Percentiles rank a stretch among this genome's conserved stretches.
phyloP scores from a whole-genome alignment of 2,888 invertebrate genomes.

The Candidula unifasciata region DNA sequence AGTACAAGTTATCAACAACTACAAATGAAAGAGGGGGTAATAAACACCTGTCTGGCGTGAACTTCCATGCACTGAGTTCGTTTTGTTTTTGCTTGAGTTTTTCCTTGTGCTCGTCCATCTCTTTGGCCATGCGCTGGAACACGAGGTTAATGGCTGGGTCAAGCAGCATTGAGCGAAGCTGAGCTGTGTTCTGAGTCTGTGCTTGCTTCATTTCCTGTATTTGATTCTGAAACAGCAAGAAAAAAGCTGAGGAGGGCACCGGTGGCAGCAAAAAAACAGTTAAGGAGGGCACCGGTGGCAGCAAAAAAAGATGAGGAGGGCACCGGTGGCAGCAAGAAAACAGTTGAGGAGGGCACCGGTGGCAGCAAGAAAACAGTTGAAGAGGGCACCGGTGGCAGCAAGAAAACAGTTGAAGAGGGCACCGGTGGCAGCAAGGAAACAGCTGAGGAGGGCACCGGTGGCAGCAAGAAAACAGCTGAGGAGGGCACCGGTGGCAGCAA shows the following conservation, averaged over 20 bases:
- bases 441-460: too few species aligned
- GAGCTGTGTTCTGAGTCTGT: constrained; percentile 87
- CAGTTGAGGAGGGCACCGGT: too few species aligned
- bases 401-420: too few species aligned
- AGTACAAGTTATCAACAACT: constrained; percentile 44
- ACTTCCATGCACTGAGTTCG: constrained; percentile 98
- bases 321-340: too few species aligned
- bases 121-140: constrained; percentile 92
- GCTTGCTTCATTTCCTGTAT: constrained; percentile 94
- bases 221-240: constrained; percentile 85
- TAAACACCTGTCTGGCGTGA: constrained; percentile 93
- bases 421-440: too few species aligned
- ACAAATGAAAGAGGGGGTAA: constrained; percentile 53
- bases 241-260: not conserved
- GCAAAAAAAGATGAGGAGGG: too few species aligned
- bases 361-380: too few species aligned
- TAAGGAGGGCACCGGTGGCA: too few species aligned
- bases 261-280: not conserved
- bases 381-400: too few species aligned
- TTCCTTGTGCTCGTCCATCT: constrained; percentile 91
- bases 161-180: constrained; percentile 88
- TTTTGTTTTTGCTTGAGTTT: constrained; percentile 97
- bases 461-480: too few species aligned
- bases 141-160: constrained; percentile 97
- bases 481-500: too few species aligned